phyloP scores from a whole-genome alignment of 2,888 invertebrate genomes.

The Tachina lurida region DNA sequence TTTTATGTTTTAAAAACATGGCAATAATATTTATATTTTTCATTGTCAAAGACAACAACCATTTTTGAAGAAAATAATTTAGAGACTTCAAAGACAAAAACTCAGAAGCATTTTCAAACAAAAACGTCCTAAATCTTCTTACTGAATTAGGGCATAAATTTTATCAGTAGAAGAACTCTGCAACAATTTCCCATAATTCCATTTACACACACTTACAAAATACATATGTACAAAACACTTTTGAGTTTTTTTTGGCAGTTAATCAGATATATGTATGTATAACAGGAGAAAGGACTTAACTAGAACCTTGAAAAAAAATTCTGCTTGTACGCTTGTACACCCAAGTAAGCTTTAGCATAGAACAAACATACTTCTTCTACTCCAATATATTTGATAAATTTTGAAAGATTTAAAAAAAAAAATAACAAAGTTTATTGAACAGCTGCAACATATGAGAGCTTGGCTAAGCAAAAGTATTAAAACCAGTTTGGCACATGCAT shows the following conservation, averaged over 20 bases:
- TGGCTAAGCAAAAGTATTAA: slow-evolving; percentile 62
- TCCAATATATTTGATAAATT: not conserved
- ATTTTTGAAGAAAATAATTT: too few relatives aligned
- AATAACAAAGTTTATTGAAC: slow-evolving; percentile 62
- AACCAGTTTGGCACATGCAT: slow-evolving; percentile 55
- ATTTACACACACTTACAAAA: not conserved
- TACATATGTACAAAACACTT: not conserved
- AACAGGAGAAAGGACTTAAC: slow-evolving; percentile 53
- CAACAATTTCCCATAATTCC: slow-evolving; percentile 2
- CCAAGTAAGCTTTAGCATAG: slow-evolving; percentile 50
- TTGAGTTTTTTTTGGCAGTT: not conserved
- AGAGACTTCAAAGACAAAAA: too few relatives aligned
- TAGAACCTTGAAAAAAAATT: slow-evolving; percentile 53
- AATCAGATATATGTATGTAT: slow-evolving; percentile 5
- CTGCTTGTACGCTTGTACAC: slow-evolving; percentile 24
- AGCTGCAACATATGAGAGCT: slow-evolving; percentile 68
- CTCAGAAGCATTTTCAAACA: too few relatives aligned
- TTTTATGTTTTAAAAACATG: too few relatives aligned
- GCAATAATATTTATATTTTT: too few relatives aligned
- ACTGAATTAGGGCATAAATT: too few relatives aligned
- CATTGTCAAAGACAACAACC: too few relatives aligned
- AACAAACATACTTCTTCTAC: not conserved
- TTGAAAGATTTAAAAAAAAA: slow-evolving; percentile 10
- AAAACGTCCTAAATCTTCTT: too few relatives aligned
- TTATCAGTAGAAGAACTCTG: slow-evolving; percentile 41